Evolutionary conservation across 2,888 invertebrate genomes (phyloP), one percentile per base, ranked within the genome.

Genomic region (Coelinius sp.): DNA sequence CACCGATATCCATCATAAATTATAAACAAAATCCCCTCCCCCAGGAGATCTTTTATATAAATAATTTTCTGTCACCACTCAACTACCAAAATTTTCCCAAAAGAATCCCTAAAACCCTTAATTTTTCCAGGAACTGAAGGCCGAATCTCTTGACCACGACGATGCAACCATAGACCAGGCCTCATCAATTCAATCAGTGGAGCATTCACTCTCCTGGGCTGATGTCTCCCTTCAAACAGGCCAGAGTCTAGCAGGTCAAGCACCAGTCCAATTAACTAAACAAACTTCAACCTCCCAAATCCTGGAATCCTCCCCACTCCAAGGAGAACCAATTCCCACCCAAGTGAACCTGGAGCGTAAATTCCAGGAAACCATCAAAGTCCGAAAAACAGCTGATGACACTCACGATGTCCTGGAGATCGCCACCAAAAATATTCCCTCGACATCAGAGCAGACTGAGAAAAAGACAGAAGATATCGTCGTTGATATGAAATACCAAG

Each of bases 401-500:
- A 83, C 83, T 68, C 86, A 87, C 76, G 87, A 87, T 62, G 85
- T 87, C 2, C 87, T 87, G 31, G 87, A 87, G 74, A 87, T 87
- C n/a, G 87, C 87, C 2, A 87, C 87, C 6, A 86, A 84, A 67
- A 87, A 86, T 65, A 72, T 85, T 22, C 73, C 83, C 0, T 63
- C 76, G 2, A 67, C 67, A 7, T 76, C 69, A 7, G n/a, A 1
- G 5, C 77, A 78, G 27, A 79, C 81, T 8, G 74, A 46, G 7
- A 25, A 53, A 1, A 38, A 35, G 12, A 41, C 56, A 3, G 91
- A 92, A 71, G 92, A 93, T 73, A 89, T 94, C 38, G 87, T 92
- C 31, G 92, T 95, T 7, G 93, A 94, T 84, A 94, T 94, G 78
- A 92, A 92, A 80, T 95, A 94, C 79, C 91, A 89, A 84, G 89